Percentiles rank a stretch among this genome's conserved stretches.
Evolutionary conservation across 2,113 vertebrate genomes (phyloP).

Genomic region (human): GRCh38 chr13:105722001-105722500

Average conservation of each 20-base stretch:
- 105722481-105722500: not conserved
- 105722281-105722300: not conserved
- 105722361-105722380: accelerated
- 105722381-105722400: no score
- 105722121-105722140: not conserved
- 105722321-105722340: not conserved
- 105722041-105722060: accelerated
- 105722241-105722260: not conserved
- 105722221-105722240: not conserved
- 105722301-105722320: not conserved
- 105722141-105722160: not conserved
- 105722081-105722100: not conserved
- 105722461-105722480: no score
- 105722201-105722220: accelerated
- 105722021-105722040: not conserved
- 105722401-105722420: no score
- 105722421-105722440: not conserved
- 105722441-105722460: no score
- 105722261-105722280: not conserved
- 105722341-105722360: not conserved
- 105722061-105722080: not conserved
- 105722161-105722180: not conserved
- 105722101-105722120: not conserved
- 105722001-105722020: not conserved
- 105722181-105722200: no score